These are phyloP conservation scores for Pollicipes pollicipes DNA, from an alignment of 1,140 invertebrate species.

Conservation along the genomic window DNA sequence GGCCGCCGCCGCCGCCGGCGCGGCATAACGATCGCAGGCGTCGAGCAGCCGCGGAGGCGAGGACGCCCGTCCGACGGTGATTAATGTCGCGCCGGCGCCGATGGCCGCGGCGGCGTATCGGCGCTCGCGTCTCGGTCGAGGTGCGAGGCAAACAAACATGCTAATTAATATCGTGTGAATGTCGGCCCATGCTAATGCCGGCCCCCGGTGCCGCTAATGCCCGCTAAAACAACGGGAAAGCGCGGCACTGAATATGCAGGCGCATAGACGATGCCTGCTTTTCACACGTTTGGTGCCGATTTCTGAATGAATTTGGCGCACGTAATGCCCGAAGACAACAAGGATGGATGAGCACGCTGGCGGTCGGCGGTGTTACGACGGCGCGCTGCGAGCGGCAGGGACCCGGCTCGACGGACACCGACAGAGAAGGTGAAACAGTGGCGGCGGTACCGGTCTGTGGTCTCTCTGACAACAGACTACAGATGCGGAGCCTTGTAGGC, in stretches of 20 bases:
- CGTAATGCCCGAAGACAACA: too few species aligned
- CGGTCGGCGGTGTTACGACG: too few species aligned
- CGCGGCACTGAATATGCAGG: background rate
- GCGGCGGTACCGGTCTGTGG: too few species aligned
- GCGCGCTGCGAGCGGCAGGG: too few species aligned
- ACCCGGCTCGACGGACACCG: too few species aligned
- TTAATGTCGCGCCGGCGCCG: background rate
- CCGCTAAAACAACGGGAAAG: background rate
- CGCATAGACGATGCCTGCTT: background rate
- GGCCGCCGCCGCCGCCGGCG: too few species aligned
- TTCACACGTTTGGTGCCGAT: background rate
- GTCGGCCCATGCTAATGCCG: background rate
- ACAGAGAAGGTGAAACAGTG: too few species aligned
- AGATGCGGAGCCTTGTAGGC: too few species aligned
- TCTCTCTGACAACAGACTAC: too few species aligned
- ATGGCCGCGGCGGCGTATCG: background rate
- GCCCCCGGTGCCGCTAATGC: background rate
- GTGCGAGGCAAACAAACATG: background rate
- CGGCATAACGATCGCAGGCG: background rate
- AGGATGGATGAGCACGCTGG: too few species aligned
- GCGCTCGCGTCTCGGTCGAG: background rate
- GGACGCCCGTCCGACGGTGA: background rate
- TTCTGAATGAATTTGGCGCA: background rate
- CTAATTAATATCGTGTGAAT: slow-evolving; percentile 2
- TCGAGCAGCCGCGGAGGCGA: background rate